phyloP scores from a whole-genome alignment of 2,113 vertebrate genomes.

The Nycticebus coucang region DNA sequence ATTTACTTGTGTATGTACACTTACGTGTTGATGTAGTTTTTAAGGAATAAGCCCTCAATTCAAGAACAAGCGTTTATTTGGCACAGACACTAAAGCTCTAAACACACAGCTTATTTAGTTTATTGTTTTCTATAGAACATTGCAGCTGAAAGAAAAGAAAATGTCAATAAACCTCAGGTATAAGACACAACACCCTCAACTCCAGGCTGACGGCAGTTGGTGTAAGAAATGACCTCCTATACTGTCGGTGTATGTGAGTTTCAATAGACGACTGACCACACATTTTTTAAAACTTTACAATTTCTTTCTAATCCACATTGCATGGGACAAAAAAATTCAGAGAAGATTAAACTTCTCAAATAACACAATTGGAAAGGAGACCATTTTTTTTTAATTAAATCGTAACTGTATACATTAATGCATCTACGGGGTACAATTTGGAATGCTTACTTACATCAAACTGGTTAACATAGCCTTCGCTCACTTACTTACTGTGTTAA shows the following conservation, averaged over 20 bases:
- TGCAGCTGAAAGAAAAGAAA: not conserved
- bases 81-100: not conserved
- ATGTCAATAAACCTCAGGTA: not conserved
- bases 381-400: slow-evolving; percentile 22
- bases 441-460: too few relatives aligned
- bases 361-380: slow-evolving; percentile 31
- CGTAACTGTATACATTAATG: too few relatives aligned
- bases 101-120: not conserved
- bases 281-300: not conserved
- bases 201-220: not conserved
- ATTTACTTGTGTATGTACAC: too few relatives aligned
- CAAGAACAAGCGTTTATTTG: not conserved
- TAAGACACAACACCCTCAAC: not conserved
- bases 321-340: not conserved
- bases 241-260: not conserved
- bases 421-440: too few relatives aligned
- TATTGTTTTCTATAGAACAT: not conserved
- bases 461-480: too few relatives aligned
- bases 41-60: not conserved
- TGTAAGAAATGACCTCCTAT: not conserved
- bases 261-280: not conserved
- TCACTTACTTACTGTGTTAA: too few relatives aligned
- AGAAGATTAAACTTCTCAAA: slow-evolving; percentile 38
- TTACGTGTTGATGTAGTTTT: not conserved
- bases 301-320: not conserved